Base-by-base conservation (phyloP, 2,797 vertebrate genomes). In the Alauda arvensis region DNA sequence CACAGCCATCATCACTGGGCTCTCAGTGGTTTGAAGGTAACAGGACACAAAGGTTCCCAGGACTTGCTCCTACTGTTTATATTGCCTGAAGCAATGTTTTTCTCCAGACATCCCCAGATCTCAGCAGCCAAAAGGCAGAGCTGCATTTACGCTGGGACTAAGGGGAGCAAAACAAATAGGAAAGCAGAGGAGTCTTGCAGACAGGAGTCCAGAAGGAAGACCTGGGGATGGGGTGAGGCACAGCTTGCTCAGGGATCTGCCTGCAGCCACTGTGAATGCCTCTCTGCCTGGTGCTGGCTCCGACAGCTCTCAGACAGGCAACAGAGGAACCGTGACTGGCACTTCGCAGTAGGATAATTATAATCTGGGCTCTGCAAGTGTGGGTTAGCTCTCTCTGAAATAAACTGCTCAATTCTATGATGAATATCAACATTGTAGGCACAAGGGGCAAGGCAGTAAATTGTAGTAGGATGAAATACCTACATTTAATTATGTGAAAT, bases 401-500 rank as follows among this genome's bases (percentile, higher is more conserved):
- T 97, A 97, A 97, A 95, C 95, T 91, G 92, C 91, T 91, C 65
- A 1, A 92, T 89, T 96, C 94, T 79, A 91, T 51, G 92, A 93
- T 66, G 84, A 96, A 96, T 93, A 95, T 95, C 96, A 94, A 96
- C 97, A 97, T 93, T 97, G 96, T 93, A 96, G 96, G 93, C 95
- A 96, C 72, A 95, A 90, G 92, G 83, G 96, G 92, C 88, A 96
- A 95, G 96, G 93, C 88, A 60, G 96, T 92, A 97, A 97, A 97
- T 96, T 97, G 97, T 90, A 97, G 96, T 77, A 91, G 81, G 85
- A 96, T 96, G 96, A 97, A 97, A 97, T 96, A 97, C 95, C 92
- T 96, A 96, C 96, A 95, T 96, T 97, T 97, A 97, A 97, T 97
- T 97, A 97, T 93, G 91, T 85, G 65, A 97, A 97, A 97, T 97